Conservation (phyloP, 2,797 vertebrate species). For the Enteromius anoplus region DNA sequence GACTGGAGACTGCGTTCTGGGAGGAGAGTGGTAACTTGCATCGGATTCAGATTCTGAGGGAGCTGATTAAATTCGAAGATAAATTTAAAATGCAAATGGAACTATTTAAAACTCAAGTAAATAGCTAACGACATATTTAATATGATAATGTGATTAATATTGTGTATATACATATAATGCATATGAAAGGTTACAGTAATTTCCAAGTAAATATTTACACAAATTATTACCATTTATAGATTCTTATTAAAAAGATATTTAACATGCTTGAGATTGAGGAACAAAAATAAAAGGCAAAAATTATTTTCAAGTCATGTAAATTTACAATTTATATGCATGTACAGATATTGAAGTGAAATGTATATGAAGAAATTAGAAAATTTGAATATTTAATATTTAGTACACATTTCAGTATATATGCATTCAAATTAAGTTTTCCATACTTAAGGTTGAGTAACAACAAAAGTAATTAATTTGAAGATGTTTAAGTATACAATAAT, state of each 20-base stretch:
- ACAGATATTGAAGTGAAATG: not conserved
- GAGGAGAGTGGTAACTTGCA: conserved; percentile 69
- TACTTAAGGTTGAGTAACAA: not conserved
- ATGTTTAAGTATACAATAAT: not conserved
- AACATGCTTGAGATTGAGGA: not conserved
- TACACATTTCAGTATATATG: not conserved
- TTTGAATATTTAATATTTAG: not conserved
- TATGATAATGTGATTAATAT: not conserved
- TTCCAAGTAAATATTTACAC: not conserved
- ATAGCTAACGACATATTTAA: not conserved
- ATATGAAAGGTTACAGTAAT: not conserved
- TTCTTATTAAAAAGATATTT: not conserved
- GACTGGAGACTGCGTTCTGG: conserved; percentile 60
- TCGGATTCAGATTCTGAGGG: conserved; percentile 75
- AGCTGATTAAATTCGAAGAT: not conserved
- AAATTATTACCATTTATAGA: not conserved
- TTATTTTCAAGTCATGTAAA: not conserved
- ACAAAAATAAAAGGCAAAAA: not conserved
- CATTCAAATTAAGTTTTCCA: not conserved
- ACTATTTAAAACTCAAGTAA: not conserved
- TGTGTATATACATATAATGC: not conserved
- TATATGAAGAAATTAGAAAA: not conserved
- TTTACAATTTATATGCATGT: not conserved
- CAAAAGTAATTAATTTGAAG: too few relatives aligned
- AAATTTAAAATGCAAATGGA: not conserved